phyloP scores from a whole-genome alignment of 2,113 vertebrate species.

The Phrynocephalus versicolor region DNA sequence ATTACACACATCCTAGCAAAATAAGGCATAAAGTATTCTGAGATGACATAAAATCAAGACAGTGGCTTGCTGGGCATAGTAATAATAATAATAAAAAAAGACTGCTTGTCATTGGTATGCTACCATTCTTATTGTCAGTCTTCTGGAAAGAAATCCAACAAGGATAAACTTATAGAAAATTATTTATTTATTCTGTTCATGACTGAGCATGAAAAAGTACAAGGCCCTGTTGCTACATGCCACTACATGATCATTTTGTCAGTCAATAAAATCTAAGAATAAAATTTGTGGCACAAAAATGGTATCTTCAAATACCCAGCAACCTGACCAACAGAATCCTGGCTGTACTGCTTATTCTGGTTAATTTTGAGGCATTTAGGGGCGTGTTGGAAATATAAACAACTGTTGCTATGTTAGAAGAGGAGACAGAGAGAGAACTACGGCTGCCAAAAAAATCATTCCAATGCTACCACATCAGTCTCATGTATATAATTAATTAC shows the following conservation, averaged over 20 bases:
- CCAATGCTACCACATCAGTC: too few relatives aligned
- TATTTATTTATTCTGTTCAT: conserved; percentile 12
- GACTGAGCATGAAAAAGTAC: neutral
- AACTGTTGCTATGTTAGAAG: neutral
- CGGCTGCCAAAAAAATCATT: neutral
- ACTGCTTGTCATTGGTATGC: too few relatives aligned
- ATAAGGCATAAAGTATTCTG: too few relatives aligned
- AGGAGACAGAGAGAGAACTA: neutral
- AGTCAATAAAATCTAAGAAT: conserved; percentile 10
- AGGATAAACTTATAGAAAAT: neutral
- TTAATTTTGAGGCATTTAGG: neutral
- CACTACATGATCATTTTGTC: neutral
- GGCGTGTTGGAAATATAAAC: neutral
- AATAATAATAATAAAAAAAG: too few relatives aligned
- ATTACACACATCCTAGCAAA: too few relatives aligned
- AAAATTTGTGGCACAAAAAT: neutral
- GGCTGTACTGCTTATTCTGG: neutral
- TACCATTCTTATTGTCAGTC: neutral
- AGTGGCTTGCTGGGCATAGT: neutral
- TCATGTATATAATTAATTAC: neutral
- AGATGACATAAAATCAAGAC: neutral
- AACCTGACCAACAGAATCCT: conserved; percentile 12
- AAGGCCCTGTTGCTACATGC: neutral
- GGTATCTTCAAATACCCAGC: neutral
- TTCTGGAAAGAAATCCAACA: neutral